A percentile compares a stretch with the other conserved stretches of the same genome.
Conservation (phyloP, 2,888 invertebrate genomes). For the Drosophila ustulata region DNA sequence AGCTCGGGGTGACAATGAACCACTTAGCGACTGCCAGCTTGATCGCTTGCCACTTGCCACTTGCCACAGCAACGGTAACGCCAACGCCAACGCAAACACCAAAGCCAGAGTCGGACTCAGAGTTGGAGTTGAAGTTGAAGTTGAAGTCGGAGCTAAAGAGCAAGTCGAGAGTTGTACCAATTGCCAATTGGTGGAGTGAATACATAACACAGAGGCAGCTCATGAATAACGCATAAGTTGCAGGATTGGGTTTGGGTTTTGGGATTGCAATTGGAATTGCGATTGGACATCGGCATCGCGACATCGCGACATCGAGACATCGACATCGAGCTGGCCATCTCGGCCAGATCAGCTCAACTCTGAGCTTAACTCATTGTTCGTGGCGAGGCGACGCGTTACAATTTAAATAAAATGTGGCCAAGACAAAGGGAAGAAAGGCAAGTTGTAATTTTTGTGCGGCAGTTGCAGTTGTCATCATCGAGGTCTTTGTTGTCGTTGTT, state of each 20-base stretch:
- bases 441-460: not conserved
- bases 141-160: too few species aligned
- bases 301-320: conserved; percentile 6
- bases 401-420: conserved; percentile 69
- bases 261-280: conserved; percentile 49
- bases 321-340: too few species aligned
- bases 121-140: conserved; percentile 18
- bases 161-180: conserved; percentile 50
- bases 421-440: conserved; percentile 40
- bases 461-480: not conserved
- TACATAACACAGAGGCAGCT: conserved; percentile 35
- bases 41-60: conserved; percentile 22
- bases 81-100: conserved; percentile 13
- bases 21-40: conserved; percentile 57
- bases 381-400: conserved; percentile 49
- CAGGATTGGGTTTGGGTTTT: conserved; percentile 49
- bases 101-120: conserved; percentile 24
- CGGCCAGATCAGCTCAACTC: too few species aligned
- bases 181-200: conserved; percentile 67
- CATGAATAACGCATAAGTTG: conserved; percentile 73
- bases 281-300: conserved; percentile 9
- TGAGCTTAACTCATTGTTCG: conserved; percentile 8
- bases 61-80: conserved; percentile 53
- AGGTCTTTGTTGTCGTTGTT: conserved; percentile 4
- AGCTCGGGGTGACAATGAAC: conserved; percentile 78